phyloP scores from a whole-genome alignment of 2,113 vertebrate genomes.

The Prietella phreatophila region DNA sequence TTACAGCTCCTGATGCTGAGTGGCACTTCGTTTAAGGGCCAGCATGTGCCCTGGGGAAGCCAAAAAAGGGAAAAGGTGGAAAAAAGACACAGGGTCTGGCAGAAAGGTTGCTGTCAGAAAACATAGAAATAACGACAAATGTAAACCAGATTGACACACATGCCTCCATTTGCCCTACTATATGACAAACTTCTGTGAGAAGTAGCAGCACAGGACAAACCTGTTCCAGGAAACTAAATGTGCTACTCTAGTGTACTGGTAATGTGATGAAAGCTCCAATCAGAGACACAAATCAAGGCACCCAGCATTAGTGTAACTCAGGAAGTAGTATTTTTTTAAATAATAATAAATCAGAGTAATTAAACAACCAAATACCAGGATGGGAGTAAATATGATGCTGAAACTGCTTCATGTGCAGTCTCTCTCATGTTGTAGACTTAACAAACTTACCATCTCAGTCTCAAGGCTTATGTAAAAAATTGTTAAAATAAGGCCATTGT shows the following conservation, averaged over 20 bases:
- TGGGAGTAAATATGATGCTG: not conserved
- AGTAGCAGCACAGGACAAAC: not conserved
- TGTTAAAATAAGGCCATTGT: not conserved
- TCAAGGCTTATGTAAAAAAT: not conserved
- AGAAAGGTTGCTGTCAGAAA: not conserved
- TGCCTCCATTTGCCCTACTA: not conserved
- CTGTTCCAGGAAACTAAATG: not conserved
- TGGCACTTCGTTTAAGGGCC: slow-evolving; percentile 58
- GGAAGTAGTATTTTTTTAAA: not conserved
- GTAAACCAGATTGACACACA: not conserved
- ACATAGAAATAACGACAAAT: not conserved
- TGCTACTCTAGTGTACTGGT: not conserved
- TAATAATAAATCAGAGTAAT: not conserved
- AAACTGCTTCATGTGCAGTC: not conserved
- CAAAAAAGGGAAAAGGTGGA: slow-evolving; percentile 47
- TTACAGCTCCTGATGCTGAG: slow-evolving; percentile 63
- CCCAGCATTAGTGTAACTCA: not conserved
- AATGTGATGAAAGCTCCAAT: not conserved
- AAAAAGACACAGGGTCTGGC: not conserved
- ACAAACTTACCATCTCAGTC: not conserved
- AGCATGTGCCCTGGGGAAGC: slow-evolving; percentile 54
- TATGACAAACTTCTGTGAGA: not conserved
- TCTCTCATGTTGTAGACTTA: not conserved
- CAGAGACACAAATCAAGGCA: not conserved
- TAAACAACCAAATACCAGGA: not conserved